Conservation (phyloP, 2,888 invertebrate species). For the Ennomos erosarius region DNA sequence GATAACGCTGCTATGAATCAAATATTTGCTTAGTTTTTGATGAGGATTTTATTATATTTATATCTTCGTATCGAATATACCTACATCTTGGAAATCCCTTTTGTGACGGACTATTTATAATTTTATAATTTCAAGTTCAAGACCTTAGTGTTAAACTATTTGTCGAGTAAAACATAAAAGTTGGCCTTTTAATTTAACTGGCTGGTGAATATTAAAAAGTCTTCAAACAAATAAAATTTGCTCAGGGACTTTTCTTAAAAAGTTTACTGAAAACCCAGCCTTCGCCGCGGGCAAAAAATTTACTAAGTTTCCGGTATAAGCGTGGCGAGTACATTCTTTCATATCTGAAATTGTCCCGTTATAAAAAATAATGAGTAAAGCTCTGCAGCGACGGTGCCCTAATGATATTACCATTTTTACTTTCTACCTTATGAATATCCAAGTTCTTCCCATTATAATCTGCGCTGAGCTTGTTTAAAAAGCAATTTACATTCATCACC, state of each 20-base stretch:
- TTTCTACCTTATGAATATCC: conserved; percentile 73
- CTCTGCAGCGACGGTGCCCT: conserved; percentile 44
- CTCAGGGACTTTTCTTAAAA: neutral
- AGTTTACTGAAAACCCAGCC: neutral
- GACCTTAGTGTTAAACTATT: too few relatives aligned
- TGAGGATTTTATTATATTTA: too few relatives aligned
- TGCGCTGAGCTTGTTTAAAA: conserved; percentile 60
- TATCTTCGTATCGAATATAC: too few relatives aligned
- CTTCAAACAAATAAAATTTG: too few relatives aligned
- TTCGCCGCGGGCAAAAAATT: conserved; percentile 3
- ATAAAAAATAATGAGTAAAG: conserved; percentile 42
- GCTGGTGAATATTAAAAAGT: too few relatives aligned
- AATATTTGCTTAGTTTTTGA: too few relatives aligned
- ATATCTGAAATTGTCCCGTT: conserved; percentile 46
- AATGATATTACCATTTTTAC: conserved; percentile 72
- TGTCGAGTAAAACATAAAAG: too few relatives aligned
- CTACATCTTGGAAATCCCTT: too few relatives aligned
- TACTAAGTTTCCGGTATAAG: conserved; percentile 16
- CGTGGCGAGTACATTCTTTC: conserved; percentile 21
- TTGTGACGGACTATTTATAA: too few relatives aligned
- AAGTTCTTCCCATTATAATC: conserved; percentile 57
- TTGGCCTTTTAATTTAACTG: too few relatives aligned
- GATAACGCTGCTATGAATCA: too few relatives aligned
- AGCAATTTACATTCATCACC: conserved; percentile 68
- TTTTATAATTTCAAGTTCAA: too few relatives aligned